These are phyloP conservation scores for Polypedilum vanderplanki DNA, from an alignment of 1,140 invertebrate genomes.

Conservation along the genomic window DNA sequence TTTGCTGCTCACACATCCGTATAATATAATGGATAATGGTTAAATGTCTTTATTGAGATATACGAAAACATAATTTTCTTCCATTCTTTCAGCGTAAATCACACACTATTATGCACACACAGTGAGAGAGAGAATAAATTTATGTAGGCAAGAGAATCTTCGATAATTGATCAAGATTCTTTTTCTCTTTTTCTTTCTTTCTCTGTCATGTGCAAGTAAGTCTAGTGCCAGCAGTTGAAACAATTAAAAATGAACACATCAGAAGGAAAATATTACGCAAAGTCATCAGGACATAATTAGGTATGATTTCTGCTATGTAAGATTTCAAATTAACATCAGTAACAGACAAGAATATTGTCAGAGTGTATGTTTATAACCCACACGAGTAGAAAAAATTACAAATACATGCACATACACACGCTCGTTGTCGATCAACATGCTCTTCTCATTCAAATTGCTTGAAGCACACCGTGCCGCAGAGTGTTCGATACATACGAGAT, in stretches of 20 bases:
- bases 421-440: neutral
- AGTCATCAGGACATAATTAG: conserved; percentile 12
- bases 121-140: neutral
- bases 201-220: neutral
- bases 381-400: neutral
- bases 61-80: conserved; percentile 21
- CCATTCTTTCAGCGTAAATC: conserved; percentile 19
- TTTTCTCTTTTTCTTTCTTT: too few relatives aligned
- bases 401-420: neutral
- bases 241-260: neutral
- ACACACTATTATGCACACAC: conserved; percentile 15
- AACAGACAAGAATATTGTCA: neutral
- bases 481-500: neutral
- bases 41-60: conserved; percentile 27
- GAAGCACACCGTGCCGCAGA: neutral
- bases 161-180: conserved; percentile 17
- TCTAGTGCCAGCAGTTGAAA: neutral
- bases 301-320: neutral
- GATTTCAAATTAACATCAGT: too few relatives aligned
- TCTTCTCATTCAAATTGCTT: neutral
- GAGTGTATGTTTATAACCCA: neutral
- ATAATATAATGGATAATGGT: conserved; percentile 1
- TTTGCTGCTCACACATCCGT: conserved; percentile 25
- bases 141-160: neutral
- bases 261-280: neutral